Percentiles rank a stretch among this genome's conserved stretches.
Evolutionary conservation across 2,888 invertebrate species (phyloP).

Genomic region (Trichopria drosophilae): DNA sequence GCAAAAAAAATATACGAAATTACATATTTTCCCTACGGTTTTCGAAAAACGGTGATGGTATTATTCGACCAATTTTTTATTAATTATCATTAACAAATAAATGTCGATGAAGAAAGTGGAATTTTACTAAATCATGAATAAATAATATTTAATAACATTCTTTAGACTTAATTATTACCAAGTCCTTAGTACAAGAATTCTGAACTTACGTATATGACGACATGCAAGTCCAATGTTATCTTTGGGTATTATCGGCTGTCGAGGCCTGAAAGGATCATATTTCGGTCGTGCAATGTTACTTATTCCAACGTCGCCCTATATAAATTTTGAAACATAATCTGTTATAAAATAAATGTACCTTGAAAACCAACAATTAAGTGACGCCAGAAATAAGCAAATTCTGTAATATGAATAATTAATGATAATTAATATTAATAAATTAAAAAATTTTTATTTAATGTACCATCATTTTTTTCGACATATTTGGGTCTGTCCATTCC

Average conservation of each 20-base stretch:
- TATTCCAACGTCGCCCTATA: constrained; percentile 32
- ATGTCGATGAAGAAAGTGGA: too few species aligned
- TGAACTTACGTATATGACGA: constrained; percentile 35
- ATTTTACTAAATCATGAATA: not conserved
- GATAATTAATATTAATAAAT: not conserved
- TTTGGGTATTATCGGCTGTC: constrained; percentile 36
- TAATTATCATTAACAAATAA: too few species aligned
- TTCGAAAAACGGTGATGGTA: too few species aligned
- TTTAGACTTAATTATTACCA: not conserved
- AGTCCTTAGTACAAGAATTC: too few species aligned
- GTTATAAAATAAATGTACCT: constrained; percentile 2
- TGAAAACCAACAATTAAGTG: constrained; percentile 8
- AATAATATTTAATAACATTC: not conserved
- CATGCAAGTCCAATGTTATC: constrained; percentile 36
- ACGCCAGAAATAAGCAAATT: not conserved
- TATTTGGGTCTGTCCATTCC: too few species aligned
- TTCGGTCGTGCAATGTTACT: constrained; percentile 36
- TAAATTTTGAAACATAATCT: too few species aligned
- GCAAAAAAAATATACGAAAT: too few species aligned
- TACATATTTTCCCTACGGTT: too few species aligned
- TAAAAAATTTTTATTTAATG: too few species aligned
- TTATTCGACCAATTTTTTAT: too few species aligned
- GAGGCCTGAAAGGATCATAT: constrained; percentile 31
- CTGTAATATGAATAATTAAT: not conserved
- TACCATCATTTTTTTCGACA: too few species aligned